A percentile compares a stretch with the other conserved stretches of the same genome.
phyloP scores from a whole-genome alignment of 2,888 invertebrate genomes.

The Ophion slaviceki region DNA sequence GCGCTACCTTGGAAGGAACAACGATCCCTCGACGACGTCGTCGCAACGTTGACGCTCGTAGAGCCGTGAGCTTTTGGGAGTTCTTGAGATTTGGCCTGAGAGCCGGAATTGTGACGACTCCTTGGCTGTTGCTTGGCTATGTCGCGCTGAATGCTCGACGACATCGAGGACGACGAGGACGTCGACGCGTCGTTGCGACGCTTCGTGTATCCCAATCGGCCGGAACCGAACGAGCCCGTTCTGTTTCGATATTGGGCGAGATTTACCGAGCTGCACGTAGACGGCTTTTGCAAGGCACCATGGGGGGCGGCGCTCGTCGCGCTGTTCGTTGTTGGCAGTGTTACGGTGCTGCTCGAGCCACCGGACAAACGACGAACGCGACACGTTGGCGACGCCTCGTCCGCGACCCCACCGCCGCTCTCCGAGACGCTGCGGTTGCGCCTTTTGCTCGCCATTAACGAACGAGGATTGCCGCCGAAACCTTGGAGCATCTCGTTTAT shows the following conservation, averaged over 20 bases:
- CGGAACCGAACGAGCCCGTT: conserved; percentile 81
- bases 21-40: conserved; percentile 53
- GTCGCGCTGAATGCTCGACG: conserved; percentile 74
- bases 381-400: conserved; percentile 72
- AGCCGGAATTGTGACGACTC: conserved; percentile 77
- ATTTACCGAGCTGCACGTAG: conserved; percentile 75
- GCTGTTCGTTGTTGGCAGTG: conserved; percentile 71
- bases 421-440: conserved; percentile 89
- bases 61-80: conserved; percentile 67
- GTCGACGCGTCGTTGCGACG: conserved; percentile 73
- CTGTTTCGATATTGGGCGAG: conserved; percentile 79
- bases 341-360: conserved; percentile 79
- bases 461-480: conserved; percentile 83
- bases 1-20: conserved; percentile 23
- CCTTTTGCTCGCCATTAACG: conserved; percentile 83
- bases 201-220: conserved; percentile 76
- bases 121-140: conserved; percentile 75
- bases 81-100: conserved; percentile 76
- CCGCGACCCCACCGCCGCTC: conserved; percentile 83
- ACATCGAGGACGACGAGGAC: conserved; percentile 46
- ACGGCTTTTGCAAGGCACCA: conserved; percentile 71
- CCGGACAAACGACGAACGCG: conserved; percentile 81
- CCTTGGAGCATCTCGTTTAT: conserved; percentile 86
- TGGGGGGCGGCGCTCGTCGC: conserved; percentile 33
- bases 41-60: not conserved